Base-by-base conservation (phyloP, 2,888 invertebrate species). In the Arrhopalites spinosus region DNA sequence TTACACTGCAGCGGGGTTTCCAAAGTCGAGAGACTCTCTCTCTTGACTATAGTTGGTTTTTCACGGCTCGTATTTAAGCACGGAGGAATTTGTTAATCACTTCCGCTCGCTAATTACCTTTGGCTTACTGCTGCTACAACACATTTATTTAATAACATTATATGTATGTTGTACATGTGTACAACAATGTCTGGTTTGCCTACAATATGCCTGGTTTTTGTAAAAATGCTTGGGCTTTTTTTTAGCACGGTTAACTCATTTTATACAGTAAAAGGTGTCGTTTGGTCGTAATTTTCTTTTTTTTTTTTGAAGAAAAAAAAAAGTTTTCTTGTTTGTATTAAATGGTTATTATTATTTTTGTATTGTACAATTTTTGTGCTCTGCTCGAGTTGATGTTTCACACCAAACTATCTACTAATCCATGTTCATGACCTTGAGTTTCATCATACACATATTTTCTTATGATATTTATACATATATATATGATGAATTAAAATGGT, bases 21-120 rank as follows among this genome's bases (percentile, higher is more conserved):
- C 43, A 66, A 36, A 25, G 23, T 53, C 5, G 36, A 7, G 36
- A 36, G 36, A 36, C 5, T 36, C 36, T 7, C 5, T 36, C 36
- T 3, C 5, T 36, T 36, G 36, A 36, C 11, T 36, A n/a, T n/a
- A n/a, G n/a, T n/a, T n/a, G n/a, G n/a, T 53, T 53, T 53, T 53
- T 36, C 36, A 36, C 36, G 36, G 36, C 36, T 59, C 20, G 25
- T 59, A 59, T 5, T 66, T 45, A 66, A 66, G 30, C 69, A 53
- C 53, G 69, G 73, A 56, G 74, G 68, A 68, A 68, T 74, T 68
- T 74, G 56, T 74, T 74, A 74, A 74, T 74, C 68, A 74, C 74
- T 74, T 74, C 74, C 74, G 74, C 68, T 61, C 68, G 66, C 74
- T 74, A 74, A 74, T 74, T 74, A 74, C 68, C 74, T 68, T 59